A percentile compares a stretch with the other conserved stretches of the same genome.
phyloP scores from a whole-genome alignment of 2,797 vertebrate species.

The Anguilla obscura region DNA sequence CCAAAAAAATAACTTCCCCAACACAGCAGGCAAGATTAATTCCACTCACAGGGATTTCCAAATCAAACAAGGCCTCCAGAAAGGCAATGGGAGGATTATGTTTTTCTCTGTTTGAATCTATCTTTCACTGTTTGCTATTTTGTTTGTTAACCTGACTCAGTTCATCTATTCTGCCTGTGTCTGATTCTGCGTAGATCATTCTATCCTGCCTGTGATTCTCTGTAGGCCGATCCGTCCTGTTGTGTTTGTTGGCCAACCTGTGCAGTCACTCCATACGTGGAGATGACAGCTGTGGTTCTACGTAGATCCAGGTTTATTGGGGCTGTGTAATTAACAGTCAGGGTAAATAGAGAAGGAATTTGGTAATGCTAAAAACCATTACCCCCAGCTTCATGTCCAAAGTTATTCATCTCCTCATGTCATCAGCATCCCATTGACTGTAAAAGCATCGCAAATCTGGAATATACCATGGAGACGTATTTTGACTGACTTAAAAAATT shows the following conservation, averaged over 20 bases:
- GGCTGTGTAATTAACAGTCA: not conserved
- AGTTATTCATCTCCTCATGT: not conserved
- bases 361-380: not conserved
- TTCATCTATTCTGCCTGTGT: not conserved
- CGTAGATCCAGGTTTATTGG: not conserved
- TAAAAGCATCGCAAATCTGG: not conserved
- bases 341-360: not conserved
- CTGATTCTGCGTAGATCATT: not conserved
- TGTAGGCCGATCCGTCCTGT: not conserved
- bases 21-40: not conserved
- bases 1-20: conserved; percentile 2
- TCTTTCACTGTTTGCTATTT: not conserved
- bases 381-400: not conserved
- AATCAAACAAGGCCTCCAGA: not conserved
- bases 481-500: not conserved
- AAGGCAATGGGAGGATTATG: not conserved
- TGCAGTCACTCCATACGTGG: not conserved
- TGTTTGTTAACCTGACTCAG: not conserved
- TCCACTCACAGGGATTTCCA: not conserved
- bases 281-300: not conserved
- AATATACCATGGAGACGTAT: not conserved
- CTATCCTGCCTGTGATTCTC: not conserved
- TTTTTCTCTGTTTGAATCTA: not conserved
- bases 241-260: not conserved
- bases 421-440: not conserved